Evolutionary conservation across 2,888 invertebrate species (phyloP), one percentile per base, ranked within the genome.

Genomic region (Coenonympha arcania): DNA sequence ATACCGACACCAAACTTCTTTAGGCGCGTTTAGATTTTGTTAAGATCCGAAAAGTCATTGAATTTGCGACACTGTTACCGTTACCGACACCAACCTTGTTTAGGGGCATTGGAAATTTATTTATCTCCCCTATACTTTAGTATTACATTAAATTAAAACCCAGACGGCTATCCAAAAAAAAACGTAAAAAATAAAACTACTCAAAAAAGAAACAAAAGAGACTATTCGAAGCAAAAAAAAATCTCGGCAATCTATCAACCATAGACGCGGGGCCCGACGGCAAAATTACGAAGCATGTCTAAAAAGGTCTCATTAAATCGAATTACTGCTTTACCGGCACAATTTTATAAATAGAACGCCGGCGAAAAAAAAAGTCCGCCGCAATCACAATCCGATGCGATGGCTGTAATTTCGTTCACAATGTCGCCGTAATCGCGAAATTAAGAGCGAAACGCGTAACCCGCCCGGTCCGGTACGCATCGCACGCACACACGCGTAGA

Each of bases 361-460:
- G 4, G 36, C 36, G 6, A 36, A 36, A 36, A 34, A 36, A 34
- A 36, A 36, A 19, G 5, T 18, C 45, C 54, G 11, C 49, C 31
- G 59, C 65, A 64, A 64, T 65, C 62, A 58, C 61, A 55, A 63
- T 60, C 67, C 60, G 59, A 57, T 60, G 57, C 52, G 60, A 40
- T 48, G 40, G 24, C 50, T 40, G 63, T 62, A 69, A 71, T 73
- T 71, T 69, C 48, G 67, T 63, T 59, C 60, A 70, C 73, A 68
- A 63, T 71, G 68, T 68, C 59, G 59, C 58, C 64, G 68, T 78
- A 75, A 78, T 77, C 74, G 74, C 71, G 71, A 74, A 76, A 77
- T 78, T 73, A 74, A 73, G 73, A 74, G 71, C 59, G 61, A 67
- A 69, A 66, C 63, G 68, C 65, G 70, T 68, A 66, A 64, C 63